phyloP scores from a whole-genome alignment of 2,113 vertebrate genomes.

The Corapipo altera region DNA sequence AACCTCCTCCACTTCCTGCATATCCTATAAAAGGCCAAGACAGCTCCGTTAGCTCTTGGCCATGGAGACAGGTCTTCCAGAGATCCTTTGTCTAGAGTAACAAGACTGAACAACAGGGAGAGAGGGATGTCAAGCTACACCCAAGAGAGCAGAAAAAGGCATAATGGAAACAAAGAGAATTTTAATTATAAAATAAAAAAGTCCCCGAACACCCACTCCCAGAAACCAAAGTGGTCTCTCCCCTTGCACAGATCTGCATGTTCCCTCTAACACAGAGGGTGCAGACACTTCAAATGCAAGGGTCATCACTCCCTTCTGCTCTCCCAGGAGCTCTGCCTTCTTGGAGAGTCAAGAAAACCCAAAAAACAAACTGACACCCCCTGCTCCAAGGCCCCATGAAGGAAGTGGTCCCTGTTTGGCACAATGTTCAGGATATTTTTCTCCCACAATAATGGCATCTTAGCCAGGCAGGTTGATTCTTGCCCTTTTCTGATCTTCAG shows the following conservation, averaged over 20 bases:
- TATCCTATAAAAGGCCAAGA: background rate
- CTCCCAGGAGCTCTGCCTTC: background rate
- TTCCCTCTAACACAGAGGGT: background rate
- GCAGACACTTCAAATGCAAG: background rate
- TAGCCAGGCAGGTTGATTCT: background rate
- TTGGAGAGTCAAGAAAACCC: background rate
- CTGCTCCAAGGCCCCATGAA: background rate
- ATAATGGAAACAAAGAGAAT: background rate
- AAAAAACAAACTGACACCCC: background rate
- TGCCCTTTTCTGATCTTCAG: background rate
- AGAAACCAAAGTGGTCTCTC: background rate
- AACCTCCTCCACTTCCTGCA: background rate
- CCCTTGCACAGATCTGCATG: background rate
- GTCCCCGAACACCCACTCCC: background rate
- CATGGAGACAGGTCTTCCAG: background rate
- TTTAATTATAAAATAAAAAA: conserved; percentile 49
- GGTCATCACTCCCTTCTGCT: background rate
- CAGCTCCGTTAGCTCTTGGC: background rate
- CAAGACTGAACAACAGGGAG: background rate
- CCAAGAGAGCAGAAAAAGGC: background rate
- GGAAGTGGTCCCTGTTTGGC: conserved; percentile 32
- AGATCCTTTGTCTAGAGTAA: background rate
- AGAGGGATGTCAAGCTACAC: background rate
- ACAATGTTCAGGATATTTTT: background rate
- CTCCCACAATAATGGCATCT: background rate